These are phyloP conservation scores for Popillia japonica DNA, from an alignment of 1,140 invertebrate genomes.

Conservation along the genomic window DNA sequence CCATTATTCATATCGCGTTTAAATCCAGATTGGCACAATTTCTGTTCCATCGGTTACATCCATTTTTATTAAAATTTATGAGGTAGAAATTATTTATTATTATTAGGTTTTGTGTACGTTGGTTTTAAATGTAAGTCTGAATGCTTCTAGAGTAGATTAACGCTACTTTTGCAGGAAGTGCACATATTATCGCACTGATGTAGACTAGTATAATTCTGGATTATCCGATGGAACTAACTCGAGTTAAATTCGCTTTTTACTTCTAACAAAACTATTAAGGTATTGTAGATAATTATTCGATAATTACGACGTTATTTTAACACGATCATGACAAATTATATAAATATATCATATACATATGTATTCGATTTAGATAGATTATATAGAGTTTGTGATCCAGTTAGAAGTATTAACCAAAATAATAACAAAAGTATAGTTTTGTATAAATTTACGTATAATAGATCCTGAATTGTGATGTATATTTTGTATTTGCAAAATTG, in stretches of 20 bases:
- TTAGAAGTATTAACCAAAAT: conserved; percentile 25
- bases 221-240: background rate
- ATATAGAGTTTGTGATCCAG: background rate
- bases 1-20: conserved; percentile 86
- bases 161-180: background rate
- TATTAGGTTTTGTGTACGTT: background rate
- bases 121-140: background rate
- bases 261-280: background rate
- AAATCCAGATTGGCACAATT: conserved; percentile 55
- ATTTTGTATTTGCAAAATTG: conserved; percentile 36
- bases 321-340: background rate
- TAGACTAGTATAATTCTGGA: background rate
- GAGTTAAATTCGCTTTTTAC: background rate
- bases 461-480: conserved; percentile 14
- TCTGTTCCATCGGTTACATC: conserved; percentile 12
- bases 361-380: background rate
- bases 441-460: background rate
- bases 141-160: background rate
- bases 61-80: background rate
- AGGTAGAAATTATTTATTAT: background rate
- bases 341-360: background rate
- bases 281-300: background rate
- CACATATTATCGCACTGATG: too few relatives aligned
- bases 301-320: background rate
- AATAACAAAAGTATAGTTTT: conserved; percentile 9